Evolutionary conservation across 2,888 invertebrate species (phyloP).

Genomic region (Eupithecia pulchellata): DNA sequence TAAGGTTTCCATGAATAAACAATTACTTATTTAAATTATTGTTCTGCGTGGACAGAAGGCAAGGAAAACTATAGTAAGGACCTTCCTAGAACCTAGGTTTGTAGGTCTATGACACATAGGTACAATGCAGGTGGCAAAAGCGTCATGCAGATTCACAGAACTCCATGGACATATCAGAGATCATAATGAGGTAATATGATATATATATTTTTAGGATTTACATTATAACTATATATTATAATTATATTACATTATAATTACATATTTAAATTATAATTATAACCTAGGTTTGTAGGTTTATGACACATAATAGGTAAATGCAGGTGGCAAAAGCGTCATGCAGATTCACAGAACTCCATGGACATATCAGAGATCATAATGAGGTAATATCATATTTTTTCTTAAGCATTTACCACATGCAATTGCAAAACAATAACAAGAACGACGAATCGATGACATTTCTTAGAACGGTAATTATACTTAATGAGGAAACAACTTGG

Average conservation of each 20-base stretch:
- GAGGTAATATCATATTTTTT: slow-evolving; percentile 19
- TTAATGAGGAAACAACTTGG: background rate
- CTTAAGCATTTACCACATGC: background rate
- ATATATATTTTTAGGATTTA: background rate
- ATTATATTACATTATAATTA: too few relatives aligned
- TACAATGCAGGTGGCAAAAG: slow-evolving; percentile 25
- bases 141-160: slow-evolving; percentile 34
- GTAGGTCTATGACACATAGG: slow-evolving; percentile 2
- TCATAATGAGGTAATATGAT: slow-evolving; percentile 27
- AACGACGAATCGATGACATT: slow-evolving; percentile 11
- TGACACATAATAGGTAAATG: slow-evolving; percentile 8
- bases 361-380: slow-evolving; percentile 22
- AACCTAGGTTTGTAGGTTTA: too few relatives aligned
- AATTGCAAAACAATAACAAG: background rate
- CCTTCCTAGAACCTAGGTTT: background rate
- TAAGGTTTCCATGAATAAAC: slow-evolving; percentile 45
- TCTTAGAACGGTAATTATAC: background rate
- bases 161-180: slow-evolving; percentile 16
- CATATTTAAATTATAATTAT: too few relatives aligned
- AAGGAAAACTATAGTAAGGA: slow-evolving; percentile 27
- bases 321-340: slow-evolving; percentile 34
- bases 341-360: slow-evolving; percentile 23
- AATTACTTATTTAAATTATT: slow-evolving; percentile 36
- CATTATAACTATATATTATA: too few relatives aligned
- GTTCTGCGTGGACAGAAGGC: slow-evolving; percentile 36